Percentiles rank a stretch among this genome's conserved stretches.
Evolutionary conservation across 2,797 vertebrate species (phyloP).

Genomic region (Pangasius sanitwongsei): DNA sequence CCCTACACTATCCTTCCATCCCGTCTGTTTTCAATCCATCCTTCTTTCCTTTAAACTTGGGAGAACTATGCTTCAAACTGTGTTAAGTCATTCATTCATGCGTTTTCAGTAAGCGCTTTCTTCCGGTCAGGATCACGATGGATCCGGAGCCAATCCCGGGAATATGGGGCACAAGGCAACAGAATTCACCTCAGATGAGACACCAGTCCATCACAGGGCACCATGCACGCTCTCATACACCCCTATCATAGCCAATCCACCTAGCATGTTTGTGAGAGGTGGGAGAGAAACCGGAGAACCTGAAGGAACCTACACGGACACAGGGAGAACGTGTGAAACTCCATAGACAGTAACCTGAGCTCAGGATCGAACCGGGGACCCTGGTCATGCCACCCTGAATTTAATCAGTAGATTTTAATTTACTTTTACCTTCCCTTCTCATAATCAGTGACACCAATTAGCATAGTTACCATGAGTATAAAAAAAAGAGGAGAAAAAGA

Average conservation of each 20-base stretch:
- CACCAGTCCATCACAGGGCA: not conserved
- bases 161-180: not conserved
- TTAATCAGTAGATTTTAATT: not conserved
- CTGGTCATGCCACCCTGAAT: not conserved
- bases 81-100: not conserved
- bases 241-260: not conserved
- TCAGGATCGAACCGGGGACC: not conserved
- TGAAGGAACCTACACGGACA: not conserved
- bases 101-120: not conserved
- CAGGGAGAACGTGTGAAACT: not conserved
- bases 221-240: not conserved
- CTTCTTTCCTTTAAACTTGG: not conserved
- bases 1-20: not conserved
- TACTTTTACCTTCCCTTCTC: not conserved
- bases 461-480: not conserved
- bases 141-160: not conserved
- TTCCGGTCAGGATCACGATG: not conserved
- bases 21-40: not conserved
- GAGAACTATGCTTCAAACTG: not conserved
- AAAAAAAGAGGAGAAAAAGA: not conserved
- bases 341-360: not conserved
- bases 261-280: too few species aligned
- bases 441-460: not conserved
- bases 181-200: not conserved
- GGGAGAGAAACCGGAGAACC: not conserved